A percentile compares a stretch with the other conserved stretches of the same genome.
phyloP scores from a whole-genome alignment of 2,888 invertebrate genomes.

The Erpobdella octoculata region DNA sequence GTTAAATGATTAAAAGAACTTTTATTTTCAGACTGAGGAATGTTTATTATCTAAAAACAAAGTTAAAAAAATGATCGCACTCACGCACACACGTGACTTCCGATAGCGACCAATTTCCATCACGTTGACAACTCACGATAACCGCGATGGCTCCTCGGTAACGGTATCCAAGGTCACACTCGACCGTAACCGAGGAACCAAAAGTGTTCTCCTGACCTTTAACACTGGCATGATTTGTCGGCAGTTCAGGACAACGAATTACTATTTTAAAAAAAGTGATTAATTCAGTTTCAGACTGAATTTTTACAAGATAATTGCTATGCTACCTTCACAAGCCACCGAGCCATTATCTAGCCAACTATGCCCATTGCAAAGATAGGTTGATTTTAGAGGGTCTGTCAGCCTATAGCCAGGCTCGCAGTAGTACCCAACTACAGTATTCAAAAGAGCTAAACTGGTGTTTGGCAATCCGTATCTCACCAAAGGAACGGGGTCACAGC shows the following conservation, averaged over 20 bases:
- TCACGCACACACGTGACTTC: conserved; percentile 11
- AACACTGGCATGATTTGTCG: not conserved
- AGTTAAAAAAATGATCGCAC: not conserved
- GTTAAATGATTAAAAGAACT: not conserved
- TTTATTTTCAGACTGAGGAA: not conserved
- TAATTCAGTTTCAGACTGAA: not conserved
- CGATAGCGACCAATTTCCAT: conserved; percentile 6
- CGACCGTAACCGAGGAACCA: conserved; percentile 3
- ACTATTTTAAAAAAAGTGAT: not conserved
- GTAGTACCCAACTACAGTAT: conserved; percentile 1
- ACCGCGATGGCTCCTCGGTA: not conserved
- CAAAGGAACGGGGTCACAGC: conserved; percentile 25
- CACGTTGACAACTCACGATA: not conserved
- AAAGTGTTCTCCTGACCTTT: conserved; percentile 4
- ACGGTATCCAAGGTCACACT: conserved; percentile 9
- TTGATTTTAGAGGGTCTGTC: not conserved
- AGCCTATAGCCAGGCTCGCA: conserved; percentile 13
- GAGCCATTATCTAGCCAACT: conserved; percentile 3
- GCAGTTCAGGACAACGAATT: not conserved
- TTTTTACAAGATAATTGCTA: too few species aligned
- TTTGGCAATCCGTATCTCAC: not conserved
- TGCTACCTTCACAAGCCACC: conserved; percentile 15
- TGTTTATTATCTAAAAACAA: not conserved
- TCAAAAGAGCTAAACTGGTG: not conserved
- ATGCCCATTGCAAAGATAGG: conserved; percentile 17